Percentiles rank a stretch among this genome's conserved stretches.
Conservation (phyloP, 2,113 vertebrate species). For the Megaleporinus macrocephalus region DNA sequence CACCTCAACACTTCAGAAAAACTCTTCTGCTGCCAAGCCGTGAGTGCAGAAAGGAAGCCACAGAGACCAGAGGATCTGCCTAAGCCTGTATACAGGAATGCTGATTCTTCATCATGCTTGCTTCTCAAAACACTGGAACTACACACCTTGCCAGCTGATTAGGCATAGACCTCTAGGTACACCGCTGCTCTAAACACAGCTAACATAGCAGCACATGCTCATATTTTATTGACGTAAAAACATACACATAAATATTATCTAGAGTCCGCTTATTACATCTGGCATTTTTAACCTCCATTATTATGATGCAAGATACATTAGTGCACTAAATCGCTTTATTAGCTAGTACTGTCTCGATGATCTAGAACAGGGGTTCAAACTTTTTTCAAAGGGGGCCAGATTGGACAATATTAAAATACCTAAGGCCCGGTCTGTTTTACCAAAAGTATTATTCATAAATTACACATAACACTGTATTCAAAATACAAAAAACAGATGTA, state of each 20-base stretch:
- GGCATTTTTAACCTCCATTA: neutral
- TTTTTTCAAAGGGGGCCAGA: no score
- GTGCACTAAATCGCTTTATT: no score
- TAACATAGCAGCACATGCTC: neutral
- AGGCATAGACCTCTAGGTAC: neutral
- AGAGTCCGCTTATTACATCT: no score
- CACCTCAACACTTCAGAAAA: conserved; percentile 20
- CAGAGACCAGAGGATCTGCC: conserved; percentile 11
- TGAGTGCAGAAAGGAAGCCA: conserved; percentile 14
- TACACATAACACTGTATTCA: no score
- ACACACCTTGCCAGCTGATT: neutral
- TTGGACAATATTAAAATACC: no score
- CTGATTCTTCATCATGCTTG: neutral
- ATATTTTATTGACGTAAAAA: neutral
- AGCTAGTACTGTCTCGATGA: no score
- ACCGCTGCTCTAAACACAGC: neutral
- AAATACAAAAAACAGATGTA: no score
- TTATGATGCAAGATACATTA: no score
- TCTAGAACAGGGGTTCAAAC: no score
- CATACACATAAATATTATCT: no score
- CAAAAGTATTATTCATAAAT: no score
- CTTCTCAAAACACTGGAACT: neutral
- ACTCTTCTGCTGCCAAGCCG: neutral
- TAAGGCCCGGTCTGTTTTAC: no score
- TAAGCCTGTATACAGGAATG: conserved; percentile 11